These are phyloP conservation scores for Uropsilus gracilis DNA, from an alignment of 2,113 vertebrate genomes.

Conservation along the genomic window DNA sequence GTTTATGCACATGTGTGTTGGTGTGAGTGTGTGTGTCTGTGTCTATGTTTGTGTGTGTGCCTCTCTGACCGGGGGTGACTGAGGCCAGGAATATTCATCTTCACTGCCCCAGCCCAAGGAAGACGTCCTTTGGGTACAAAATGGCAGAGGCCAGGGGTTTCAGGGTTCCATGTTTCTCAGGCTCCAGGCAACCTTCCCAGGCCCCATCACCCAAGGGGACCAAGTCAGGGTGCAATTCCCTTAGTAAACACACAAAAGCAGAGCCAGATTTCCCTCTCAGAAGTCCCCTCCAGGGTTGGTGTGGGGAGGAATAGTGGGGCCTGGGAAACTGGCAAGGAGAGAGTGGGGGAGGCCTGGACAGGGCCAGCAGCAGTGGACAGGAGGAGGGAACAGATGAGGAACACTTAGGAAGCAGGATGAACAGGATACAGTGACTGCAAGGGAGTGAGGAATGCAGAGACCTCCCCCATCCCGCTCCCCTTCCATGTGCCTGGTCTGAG, in stretches of 20 bases:
- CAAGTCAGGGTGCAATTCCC: background rate
- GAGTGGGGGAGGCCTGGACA: background rate
- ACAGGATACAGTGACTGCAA: background rate
- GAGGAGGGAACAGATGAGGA: background rate
- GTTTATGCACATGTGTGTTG: background rate
- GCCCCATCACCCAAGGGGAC: background rate
- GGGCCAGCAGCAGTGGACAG: background rate
- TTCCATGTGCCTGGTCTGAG: background rate
- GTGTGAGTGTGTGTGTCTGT: too few relatives aligned
- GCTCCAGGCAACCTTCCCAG: conserved; percentile 48
- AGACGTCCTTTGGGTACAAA: background rate
- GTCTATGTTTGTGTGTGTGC: too few relatives aligned
- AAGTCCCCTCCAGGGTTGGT: conserved; percentile 10
- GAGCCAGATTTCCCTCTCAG: conserved; percentile 29
- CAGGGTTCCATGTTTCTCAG: background rate
- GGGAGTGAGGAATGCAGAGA: background rate
- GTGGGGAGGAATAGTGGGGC: background rate
- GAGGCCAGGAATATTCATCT: background rate
- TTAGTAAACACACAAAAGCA: background rate
- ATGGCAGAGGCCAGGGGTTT: background rate
- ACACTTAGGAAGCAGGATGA: background rate
- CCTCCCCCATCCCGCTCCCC: fast-evolving
- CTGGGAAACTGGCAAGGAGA: conserved; percentile 18
- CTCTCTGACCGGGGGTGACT: background rate
- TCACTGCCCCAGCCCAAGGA: background rate